Conservation (phyloP, 2,888 invertebrate genomes). For the Amphipyra tragopoginis region DNA sequence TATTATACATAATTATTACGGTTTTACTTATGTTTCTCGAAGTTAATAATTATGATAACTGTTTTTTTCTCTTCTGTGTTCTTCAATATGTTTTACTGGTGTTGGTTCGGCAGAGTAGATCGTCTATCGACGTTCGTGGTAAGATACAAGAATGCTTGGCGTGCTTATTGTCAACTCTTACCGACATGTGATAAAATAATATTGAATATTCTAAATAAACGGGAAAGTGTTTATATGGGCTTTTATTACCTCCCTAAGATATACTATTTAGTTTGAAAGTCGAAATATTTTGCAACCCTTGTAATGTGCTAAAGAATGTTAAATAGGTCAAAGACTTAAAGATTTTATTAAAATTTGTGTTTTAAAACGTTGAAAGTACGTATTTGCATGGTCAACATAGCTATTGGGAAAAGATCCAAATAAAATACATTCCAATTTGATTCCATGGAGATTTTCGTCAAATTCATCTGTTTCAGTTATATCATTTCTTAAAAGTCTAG, state of each 20-base stretch:
- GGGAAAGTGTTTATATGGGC: constrained; percentile 75
- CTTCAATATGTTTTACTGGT: constrained; percentile 42
- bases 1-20: background rate
- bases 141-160: constrained; percentile 75
- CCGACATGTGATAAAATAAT: constrained; percentile 86
- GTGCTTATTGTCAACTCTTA: constrained; percentile 84
- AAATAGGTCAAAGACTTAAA: too few species aligned
- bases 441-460: too few species aligned
- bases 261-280: too few species aligned
- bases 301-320: too few species aligned
- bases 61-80: constrained; percentile 25
- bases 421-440: too few species aligned
- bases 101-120: constrained; percentile 62
- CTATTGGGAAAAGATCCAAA: too few species aligned
- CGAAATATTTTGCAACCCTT: too few species aligned
- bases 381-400: too few species aligned
- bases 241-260: constrained; percentile 58
- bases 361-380: too few species aligned
- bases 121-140: constrained; percentile 62
- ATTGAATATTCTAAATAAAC: constrained; percentile 87
- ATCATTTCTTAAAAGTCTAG: too few species aligned
- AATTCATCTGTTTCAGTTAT: too few species aligned
- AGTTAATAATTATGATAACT: constrained; percentile 13
- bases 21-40: constrained; percentile 33
- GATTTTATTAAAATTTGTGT: too few species aligned